Base-by-base conservation (phyloP, 2,113 vertebrate genomes). In the Pardalotus punctatus region DNA sequence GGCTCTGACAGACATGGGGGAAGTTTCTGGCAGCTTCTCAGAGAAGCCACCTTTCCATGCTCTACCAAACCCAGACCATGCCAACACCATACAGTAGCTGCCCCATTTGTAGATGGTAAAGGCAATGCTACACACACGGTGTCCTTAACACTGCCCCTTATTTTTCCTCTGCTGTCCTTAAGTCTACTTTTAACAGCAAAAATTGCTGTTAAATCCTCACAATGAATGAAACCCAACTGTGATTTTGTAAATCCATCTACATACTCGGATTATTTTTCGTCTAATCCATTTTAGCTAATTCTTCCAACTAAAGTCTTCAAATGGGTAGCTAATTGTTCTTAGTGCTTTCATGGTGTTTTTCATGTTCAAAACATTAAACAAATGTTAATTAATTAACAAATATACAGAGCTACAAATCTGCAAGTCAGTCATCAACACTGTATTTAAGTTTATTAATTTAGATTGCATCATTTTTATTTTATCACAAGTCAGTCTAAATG, bases 361-460 rank as follows among this genome's bases (percentile, higher is more conserved):
- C 31, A 80, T 58, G 19, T 74, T 91, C 40, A 79, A 71, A 81
- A 78, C 48, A 91, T 74, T 74, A 87, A 86, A 86, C 10, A 92
- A 93, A 79, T 53, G 7, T 56, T 77, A 94, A 93, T 93, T 90
- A 96, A 89, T 84, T 94, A 96, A 70, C 56, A 96, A 94, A 81
- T 40, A 85, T 57, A 65, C 15, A 84, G 40, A 81, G 11, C 11
- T 66, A 53, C 8, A 71, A 76, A 69, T 74, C 40, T 84, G 21
- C 3, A 93, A 82, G 90, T 79, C 31, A 65, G 19, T 61, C n/a
- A 64, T 54, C 45, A 67, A 56, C 38, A 19, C 45, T 90, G 10
- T 80, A 45, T 71, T 91, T 86, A 91, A 71, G 29, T 48, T 77
- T 81, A 76, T 76, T 86, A 92, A 91, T 65, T 94, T 69, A 53